These are phyloP conservation scores for Conus ventricosus DNA, from an alignment of 1,140 invertebrate genomes.

Conservation along the genomic window DNA sequence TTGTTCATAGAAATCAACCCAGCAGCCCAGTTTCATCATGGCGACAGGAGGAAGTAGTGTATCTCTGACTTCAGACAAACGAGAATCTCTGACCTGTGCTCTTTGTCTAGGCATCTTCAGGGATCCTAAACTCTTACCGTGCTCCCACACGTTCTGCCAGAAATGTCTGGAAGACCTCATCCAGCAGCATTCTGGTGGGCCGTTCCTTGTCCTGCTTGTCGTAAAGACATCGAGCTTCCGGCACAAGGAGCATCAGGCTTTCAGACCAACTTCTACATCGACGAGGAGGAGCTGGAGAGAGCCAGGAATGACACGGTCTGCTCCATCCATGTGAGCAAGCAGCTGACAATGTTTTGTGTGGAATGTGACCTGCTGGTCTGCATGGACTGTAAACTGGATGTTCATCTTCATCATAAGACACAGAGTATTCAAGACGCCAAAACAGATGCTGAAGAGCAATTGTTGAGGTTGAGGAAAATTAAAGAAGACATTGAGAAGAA, in stretches of 20 bases:
- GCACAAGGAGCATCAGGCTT: background rate
- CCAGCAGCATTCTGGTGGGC: background rate
- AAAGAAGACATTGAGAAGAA: background rate
- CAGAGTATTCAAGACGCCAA: background rate
- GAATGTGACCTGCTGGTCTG: conserved; percentile 1
- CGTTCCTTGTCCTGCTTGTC: background rate
- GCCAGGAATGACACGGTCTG: background rate
- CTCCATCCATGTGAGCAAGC: background rate
- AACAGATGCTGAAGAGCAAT: background rate
- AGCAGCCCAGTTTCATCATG: no score
- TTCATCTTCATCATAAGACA: background rate
- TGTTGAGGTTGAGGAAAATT: background rate
- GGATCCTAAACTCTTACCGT: background rate
- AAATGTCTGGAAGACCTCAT: conserved; percentile 14
- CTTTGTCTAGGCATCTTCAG: no score
- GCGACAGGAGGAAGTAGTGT: no score
- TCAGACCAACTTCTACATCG: conserved; percentile 26
- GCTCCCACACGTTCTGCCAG: conserved; percentile 12
- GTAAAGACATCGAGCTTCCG: background rate
- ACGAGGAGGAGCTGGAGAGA: background rate
- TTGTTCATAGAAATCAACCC: no score
- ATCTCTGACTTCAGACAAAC: no score
- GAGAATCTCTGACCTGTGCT: no score
- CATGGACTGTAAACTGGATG: conserved; percentile 12
- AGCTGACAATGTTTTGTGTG: background rate